Evolutionary conservation across 2,113 vertebrate genomes (phyloP).

Genomic region (Strigops habroptila): DNA sequence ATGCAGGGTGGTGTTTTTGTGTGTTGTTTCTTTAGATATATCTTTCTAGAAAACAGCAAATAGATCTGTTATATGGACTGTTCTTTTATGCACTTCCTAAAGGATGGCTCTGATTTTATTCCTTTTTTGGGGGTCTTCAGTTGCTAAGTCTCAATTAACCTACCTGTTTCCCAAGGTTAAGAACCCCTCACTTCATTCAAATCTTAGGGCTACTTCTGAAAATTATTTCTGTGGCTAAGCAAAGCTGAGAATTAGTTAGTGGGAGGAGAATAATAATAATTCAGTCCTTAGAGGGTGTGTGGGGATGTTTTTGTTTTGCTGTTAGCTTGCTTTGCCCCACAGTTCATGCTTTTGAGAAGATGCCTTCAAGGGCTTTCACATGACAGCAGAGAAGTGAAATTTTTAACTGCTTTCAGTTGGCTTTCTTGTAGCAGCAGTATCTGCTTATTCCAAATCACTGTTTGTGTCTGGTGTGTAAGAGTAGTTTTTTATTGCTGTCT

Average conservation of each 20-base stretch:
- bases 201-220: background rate
- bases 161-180: background rate
- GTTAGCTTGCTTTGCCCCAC: background rate
- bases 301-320: constrained; percentile 2
- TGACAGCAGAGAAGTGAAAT: background rate
- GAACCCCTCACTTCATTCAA: background rate
- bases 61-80: background rate
- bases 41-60: background rate
- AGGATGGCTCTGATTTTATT: background rate
- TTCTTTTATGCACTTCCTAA: background rate
- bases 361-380: constrained; percentile 11
- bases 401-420: background rate
- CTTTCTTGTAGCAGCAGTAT: background rate
- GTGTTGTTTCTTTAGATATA: background rate
- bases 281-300: background rate
- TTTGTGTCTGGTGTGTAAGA: background rate
- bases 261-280: background rate
- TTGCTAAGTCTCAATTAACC: background rate
- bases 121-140: background rate
- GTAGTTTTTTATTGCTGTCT: background rate
- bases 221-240: background rate
- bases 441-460: background rate
- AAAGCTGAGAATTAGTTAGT: background rate
- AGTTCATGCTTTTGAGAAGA: background rate
- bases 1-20: background rate